phyloP scores from a whole-genome alignment of 53 echinoderm and acorn worm genomes.

The Antedon mediterranea region DNA sequence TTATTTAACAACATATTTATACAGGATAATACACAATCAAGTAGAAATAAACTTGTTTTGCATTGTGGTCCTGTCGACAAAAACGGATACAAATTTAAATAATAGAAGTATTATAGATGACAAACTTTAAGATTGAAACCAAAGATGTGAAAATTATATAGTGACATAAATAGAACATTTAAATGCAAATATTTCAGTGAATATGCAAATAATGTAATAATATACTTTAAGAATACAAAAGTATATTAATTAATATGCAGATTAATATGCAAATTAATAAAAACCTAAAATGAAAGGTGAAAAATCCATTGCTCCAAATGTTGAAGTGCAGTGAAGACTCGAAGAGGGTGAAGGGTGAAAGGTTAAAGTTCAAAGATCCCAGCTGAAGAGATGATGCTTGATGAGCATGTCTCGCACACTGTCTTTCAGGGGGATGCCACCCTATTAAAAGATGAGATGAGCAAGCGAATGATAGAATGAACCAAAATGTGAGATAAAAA shows the following conservation, averaged over 20 bases:
- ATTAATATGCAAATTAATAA: background rate
- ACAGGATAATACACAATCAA: no score
- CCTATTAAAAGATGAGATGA: slow-evolving; percentile 28
- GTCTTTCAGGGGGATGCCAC: slow-evolving; percentile 74
- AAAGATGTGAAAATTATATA: no score
- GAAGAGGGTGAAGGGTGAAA: slow-evolving; percentile 6
- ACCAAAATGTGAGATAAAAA: background rate
- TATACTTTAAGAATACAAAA: no score
- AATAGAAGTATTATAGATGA: no score
- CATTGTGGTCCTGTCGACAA: no score
- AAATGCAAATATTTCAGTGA: background rate
- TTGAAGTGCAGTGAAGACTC: background rate
- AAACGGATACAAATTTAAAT: no score
- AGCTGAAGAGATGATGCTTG: slow-evolving; percentile 99
- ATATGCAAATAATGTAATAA: background rate
- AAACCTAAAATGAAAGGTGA: background rate
- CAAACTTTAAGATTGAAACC: no score
- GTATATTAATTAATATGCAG: background rate
- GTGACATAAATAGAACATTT: background rate
- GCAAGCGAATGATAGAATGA: slow-evolving; percentile 6
- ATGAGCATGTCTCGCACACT: slow-evolving; percentile 99
- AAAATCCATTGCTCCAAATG: background rate
- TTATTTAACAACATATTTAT: no score
- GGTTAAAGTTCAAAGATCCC: slow-evolving; percentile 82
- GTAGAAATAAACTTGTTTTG: no score